Percentiles rank a stretch among this genome's conserved stretches.
phyloP scores from a whole-genome alignment of 2,113 vertebrate species.

The Ahaetulla prasina region DNA sequence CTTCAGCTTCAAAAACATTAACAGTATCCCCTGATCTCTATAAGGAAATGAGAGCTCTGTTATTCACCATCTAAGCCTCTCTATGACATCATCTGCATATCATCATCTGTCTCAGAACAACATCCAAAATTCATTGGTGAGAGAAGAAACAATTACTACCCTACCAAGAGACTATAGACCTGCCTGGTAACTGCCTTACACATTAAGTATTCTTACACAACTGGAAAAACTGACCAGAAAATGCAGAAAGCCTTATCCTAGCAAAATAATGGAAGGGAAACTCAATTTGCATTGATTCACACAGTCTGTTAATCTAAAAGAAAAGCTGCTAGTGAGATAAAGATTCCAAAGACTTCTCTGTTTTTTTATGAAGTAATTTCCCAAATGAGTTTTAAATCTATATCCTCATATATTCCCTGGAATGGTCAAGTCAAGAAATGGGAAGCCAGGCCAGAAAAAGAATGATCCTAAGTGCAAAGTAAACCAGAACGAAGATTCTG shows the following conservation, averaged over 20 bases:
- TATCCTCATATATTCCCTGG: conserved; percentile 24
- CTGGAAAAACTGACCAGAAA: neutral
- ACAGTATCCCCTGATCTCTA: neutral
- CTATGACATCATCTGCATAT: neutral
- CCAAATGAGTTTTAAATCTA: accelerated
- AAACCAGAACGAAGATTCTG: conserved; percentile 51
- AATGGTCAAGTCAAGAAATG: conserved; percentile 22
- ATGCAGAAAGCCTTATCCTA: neutral
- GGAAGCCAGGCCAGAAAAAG: conserved; percentile 33
- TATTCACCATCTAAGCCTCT: neutral
- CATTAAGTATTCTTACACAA: neutral
- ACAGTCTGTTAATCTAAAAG: neutral
- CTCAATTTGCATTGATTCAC: accelerated
- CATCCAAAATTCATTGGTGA: conserved; percentile 9
- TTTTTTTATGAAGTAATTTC: neutral
- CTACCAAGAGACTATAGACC: neutral
- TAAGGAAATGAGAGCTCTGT: neutral
- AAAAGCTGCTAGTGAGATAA: conserved; percentile 9
- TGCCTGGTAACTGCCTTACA: neutral
- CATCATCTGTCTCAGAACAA: neutral
- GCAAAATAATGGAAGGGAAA: neutral
- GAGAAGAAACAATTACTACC: neutral
- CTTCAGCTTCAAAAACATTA: neutral
- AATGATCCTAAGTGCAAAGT: conserved; percentile 25
- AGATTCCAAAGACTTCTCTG: neutral